These are phyloP conservation scores for Cichladusa arquata DNA, from an alignment of 2,113 vertebrate genomes.

Conservation along the genomic window DNA sequence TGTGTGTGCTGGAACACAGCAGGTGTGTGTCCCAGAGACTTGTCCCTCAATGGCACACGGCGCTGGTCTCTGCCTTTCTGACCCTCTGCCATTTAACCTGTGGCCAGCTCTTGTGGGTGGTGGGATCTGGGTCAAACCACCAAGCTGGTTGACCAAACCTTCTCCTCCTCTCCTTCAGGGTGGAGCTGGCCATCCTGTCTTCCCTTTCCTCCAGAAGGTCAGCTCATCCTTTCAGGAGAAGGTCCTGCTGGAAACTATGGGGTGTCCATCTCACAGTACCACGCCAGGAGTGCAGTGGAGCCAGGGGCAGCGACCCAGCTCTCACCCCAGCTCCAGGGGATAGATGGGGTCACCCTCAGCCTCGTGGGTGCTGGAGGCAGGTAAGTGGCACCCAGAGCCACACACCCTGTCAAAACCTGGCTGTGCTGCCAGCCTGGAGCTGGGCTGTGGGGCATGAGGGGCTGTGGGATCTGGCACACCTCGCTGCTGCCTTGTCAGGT, in stretches of 20 bases:
- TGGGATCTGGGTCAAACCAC: fast-evolving
- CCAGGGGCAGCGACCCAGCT: background rate
- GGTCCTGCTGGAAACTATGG: background rate
- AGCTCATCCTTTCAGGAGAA: background rate
- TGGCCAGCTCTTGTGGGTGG: background rate
- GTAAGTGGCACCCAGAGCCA: background rate
- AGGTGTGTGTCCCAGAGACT: background rate
- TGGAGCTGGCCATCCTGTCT: background rate
- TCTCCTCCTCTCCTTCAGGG: background rate
- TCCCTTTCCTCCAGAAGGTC: background rate
- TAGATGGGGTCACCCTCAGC: background rate
- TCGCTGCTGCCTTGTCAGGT: conserved; percentile 60
- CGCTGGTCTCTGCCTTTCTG: background rate
- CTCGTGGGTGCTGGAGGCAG: fast-evolving
- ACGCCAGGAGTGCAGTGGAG: fast-evolving
- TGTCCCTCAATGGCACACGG: background rate
- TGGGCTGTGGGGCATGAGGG: background rate
- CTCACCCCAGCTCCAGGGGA: background rate
- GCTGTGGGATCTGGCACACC: background rate
- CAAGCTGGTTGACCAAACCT: background rate
- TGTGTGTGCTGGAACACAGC: fast-evolving
- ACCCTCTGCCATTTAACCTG: fast-evolving
- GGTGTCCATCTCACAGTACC: background rate
- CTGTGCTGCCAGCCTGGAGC: background rate
- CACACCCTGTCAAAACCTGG: fast-evolving